These are phyloP conservation scores for Patella ulyssiponensis DNA, from an alignment of 2,888 invertebrate genomes.

Conservation along the genomic window DNA sequence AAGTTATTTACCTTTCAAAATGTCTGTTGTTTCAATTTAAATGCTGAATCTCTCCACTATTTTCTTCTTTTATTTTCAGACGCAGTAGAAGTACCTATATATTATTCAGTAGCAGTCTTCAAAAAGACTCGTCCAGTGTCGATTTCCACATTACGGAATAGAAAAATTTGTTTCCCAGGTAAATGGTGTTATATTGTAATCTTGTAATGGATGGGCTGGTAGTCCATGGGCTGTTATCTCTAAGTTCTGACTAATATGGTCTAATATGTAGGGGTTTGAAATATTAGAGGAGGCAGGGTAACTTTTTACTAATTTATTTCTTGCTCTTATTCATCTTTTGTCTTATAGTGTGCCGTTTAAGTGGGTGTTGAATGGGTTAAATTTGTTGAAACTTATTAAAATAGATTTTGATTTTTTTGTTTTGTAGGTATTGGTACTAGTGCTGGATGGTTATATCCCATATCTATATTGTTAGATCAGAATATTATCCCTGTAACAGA, in stretches of 20 bases:
- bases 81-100: slow-evolving; percentile 48
- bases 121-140: slow-evolving; percentile 34
- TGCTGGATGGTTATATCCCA: slow-evolving; percentile 94
- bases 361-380: no score
- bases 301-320: no score
- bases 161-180: slow-evolving; percentile 87
- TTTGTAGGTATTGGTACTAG: slow-evolving; percentile 85
- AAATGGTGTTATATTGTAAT: slow-evolving; percentile 17
- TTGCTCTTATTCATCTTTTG: no score
- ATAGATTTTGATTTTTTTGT: slow-evolving; percentile 6
- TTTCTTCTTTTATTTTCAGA: slow-evolving; percentile 36
- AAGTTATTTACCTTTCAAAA: no score
- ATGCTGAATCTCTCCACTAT: background rate
- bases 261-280: no score
- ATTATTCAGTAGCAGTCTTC: slow-evolving; percentile 89
- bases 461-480: slow-evolving; percentile 86
- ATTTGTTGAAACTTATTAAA: background rate
- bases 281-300: no score
- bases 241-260: no score
- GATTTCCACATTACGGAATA: slow-evolving; percentile 81
- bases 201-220: no score
- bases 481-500: slow-evolving; percentile 81
- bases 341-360: no score
- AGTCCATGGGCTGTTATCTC: no score
- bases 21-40: no score